Evolutionary conservation across 2,797 vertebrate genomes (phyloP), one percentile per base, ranked within the genome.

Genomic region (Hipposideros larvatus): DNA sequence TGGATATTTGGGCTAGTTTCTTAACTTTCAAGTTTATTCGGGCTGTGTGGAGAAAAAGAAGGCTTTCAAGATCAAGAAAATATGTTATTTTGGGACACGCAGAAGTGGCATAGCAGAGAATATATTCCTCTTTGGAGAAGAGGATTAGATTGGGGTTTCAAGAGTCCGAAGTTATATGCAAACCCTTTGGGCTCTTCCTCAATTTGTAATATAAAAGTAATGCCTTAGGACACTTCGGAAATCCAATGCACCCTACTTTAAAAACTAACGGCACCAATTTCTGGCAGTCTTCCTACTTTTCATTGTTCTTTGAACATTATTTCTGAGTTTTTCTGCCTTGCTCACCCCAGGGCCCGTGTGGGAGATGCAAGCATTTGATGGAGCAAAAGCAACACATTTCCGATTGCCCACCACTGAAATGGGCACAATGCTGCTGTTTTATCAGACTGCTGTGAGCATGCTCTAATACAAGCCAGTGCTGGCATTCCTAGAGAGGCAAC

Each of bases 11-110:
- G 37, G 11, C n/a, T 71, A 74, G 84, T 0, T 92, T 26, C 13
- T 86, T 79, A 85, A 41, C 3, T 77, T 93, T 82, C 26, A 53
- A 57, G 70, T 92, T 78, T 61, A 77, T 87, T 91, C 77, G 80
- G 31, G 19, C 41, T 65, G 26, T 48, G 6, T 48, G 63, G 34
- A 68, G 5, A 51, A 51, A 51, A 55, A 91, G 21, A 91, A 75
- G 2, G 0, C 37, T 77, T 89, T n/a, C 37, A 93, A 70, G 28
- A 63, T 26, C 26, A 24, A 48, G 11, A 59, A 92, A 61, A 65
- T 9, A 26, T 19, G 10, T 9, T 21, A 77, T 51, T 83, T 70
- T 3, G 61, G n/a, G 53, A 94, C 91, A 82, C 31, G 46, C 53
- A 2, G 11, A 46, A 71, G 53, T 48, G 66, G 34, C 7, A 55